A percentile compares a stretch with the other conserved stretches of the same genome.
phyloP scores from a whole-genome alignment of 2,113 vertebrate species.

The Erythrolamprus reginae region DNA sequence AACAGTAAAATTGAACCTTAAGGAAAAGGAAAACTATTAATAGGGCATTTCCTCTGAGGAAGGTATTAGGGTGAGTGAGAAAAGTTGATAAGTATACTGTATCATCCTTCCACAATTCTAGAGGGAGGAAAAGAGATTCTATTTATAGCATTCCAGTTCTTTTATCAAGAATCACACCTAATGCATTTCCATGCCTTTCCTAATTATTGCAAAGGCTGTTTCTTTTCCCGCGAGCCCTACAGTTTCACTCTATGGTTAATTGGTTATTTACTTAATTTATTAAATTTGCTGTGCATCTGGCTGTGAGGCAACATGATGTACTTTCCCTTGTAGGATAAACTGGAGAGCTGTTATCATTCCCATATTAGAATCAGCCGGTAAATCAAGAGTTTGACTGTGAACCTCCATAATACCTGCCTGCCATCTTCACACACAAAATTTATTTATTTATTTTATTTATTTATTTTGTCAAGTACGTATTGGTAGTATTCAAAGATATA shows the following conservation, averaged over 20 bases:
- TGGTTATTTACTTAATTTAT: background rate
- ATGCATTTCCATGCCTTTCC: background rate
- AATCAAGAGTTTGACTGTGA: background rate
- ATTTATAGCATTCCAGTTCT: background rate
- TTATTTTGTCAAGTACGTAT: too few species aligned
- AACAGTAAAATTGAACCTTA: background rate
- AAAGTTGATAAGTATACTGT: background rate
- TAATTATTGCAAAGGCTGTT: background rate
- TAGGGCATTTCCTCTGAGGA: background rate
- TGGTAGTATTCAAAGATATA: too few species aligned
- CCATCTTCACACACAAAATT: background rate
- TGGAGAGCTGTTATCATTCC: background rate
- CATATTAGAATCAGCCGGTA: background rate
- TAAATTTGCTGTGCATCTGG: background rate
- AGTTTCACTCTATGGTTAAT: background rate
- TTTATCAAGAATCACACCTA: background rate
- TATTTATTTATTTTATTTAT: too few species aligned
- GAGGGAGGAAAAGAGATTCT: background rate
- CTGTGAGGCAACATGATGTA: background rate
- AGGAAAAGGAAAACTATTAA: background rate
- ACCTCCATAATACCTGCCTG: background rate
- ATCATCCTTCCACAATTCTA: background rate
- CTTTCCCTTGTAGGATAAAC: background rate
- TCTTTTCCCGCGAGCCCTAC: background rate
- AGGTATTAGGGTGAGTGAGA: background rate